Conservation (phyloP, 2,888 invertebrate genomes). For the Lycophotia porphyrea region DNA sequence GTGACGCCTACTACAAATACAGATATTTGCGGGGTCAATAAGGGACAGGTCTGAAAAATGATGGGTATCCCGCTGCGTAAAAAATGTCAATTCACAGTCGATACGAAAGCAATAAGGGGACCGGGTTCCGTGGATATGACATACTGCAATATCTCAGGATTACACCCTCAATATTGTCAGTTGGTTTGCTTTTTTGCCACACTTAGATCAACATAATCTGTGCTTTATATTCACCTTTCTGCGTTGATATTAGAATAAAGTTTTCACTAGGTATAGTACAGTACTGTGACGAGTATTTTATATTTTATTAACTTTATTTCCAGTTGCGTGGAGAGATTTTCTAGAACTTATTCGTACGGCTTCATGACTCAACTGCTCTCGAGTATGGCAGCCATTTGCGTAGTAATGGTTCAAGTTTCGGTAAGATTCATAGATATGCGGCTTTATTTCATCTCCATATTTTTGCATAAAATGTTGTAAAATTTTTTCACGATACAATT, state of each 20-base stretch:
- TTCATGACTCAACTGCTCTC: constrained; percentile 88
- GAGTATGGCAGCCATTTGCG: constrained; percentile 88
- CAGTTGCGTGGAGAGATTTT: constrained; percentile 87
- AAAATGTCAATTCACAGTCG: constrained; percentile 72
- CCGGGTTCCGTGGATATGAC: constrained; percentile 76
- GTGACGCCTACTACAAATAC: constrained; percentile 66
- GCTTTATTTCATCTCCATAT: constrained; percentile 58
- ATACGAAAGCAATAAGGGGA: constrained; percentile 79
- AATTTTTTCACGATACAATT: constrained; percentile 25
- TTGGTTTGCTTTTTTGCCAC: constrained; percentile 80
- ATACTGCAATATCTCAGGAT: constrained; percentile 87
- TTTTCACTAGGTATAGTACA: constrained; percentile 58
- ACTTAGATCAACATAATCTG: constrained; percentile 83
- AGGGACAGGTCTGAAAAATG: constrained; percentile 64
- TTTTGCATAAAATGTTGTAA: constrained; percentile 54
- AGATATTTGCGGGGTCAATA: constrained; percentile 65
- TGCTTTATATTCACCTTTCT: constrained; percentile 79
- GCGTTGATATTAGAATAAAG: constrained; percentile 70
- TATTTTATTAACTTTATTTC: constrained; percentile 43
- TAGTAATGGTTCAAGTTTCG: constrained; percentile 89
- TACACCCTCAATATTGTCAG: constrained; percentile 86
- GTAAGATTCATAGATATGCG: constrained; percentile 74
- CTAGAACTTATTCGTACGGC: constrained; percentile 85
- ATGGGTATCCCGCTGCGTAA: constrained; percentile 62
- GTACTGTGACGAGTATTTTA: constrained; percentile 43